A percentile compares a stretch with the other conserved stretches of the same genome.
Evolutionary conservation across 1,140 invertebrate species (phyloP).

Genomic region (Ceratosolen solmsi): DNA sequence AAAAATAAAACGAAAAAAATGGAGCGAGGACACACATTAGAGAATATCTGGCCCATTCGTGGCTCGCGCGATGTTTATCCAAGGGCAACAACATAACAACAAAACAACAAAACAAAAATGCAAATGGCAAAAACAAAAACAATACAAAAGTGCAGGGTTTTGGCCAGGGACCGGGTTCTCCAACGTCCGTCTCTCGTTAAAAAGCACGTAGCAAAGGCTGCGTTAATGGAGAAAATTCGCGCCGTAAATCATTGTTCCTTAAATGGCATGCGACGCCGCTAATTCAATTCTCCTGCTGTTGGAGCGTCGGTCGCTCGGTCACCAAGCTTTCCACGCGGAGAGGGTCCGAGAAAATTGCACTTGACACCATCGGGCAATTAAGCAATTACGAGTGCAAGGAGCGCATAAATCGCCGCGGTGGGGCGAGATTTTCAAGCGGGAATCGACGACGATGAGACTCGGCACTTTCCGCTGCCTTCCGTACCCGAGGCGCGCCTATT

Average conservation of each 20-base stretch:
- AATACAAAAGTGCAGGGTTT: too few species aligned
- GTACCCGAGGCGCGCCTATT: too few species aligned
- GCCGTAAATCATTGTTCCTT: slow-evolving; percentile 1
- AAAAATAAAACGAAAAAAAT: too few species aligned
- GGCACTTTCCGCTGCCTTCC: background rate
- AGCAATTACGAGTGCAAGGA: slow-evolving; percentile 25
- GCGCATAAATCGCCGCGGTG: background rate
- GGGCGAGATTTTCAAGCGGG: background rate
- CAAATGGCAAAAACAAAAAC: too few species aligned
- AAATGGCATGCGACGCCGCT: background rate
- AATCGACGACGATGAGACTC: background rate
- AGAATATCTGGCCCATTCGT: too few species aligned
- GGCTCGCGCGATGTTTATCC: too few species aligned
- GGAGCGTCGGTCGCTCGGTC: background rate
- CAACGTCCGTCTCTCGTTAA: background rate
- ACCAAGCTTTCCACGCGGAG: slow-evolving; percentile 27
- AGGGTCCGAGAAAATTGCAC: slow-evolving; percentile 5
- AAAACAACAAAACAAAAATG: too few species aligned
- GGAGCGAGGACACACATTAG: too few species aligned
- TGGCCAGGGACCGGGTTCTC: too few species aligned
- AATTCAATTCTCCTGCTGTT: slow-evolving; percentile 27
- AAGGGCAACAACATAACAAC: too few species aligned
- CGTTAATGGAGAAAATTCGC: slow-evolving; percentile 5
- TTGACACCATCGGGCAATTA: slow-evolving; percentile 17
- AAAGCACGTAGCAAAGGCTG: background rate